These are phyloP conservation scores for Lineus longissimus DNA, from an alignment of 1,140 invertebrate species.

Conservation along the genomic window DNA sequence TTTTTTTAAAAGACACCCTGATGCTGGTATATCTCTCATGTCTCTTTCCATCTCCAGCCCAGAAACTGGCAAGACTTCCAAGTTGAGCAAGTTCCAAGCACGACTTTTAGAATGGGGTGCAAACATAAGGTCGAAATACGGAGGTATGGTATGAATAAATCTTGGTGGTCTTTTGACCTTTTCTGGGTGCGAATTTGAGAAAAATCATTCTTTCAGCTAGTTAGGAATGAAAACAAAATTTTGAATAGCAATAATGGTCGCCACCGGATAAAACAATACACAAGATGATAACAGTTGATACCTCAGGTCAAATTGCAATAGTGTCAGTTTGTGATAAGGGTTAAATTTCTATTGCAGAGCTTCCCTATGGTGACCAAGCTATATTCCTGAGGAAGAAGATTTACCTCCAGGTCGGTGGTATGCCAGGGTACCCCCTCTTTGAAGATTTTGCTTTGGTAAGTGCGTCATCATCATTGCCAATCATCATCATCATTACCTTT, in stretches of 20 bases:
- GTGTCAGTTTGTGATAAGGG: too few species aligned
- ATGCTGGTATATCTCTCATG: neutral
- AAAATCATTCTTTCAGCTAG: too few species aligned
- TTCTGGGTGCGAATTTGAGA: too few species aligned
- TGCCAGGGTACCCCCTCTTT: neutral
- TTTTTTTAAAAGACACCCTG: too few species aligned
- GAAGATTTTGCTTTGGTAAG: constrained; percentile 3
- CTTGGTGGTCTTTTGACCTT: too few species aligned
- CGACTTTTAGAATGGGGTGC: constrained; percentile 1
- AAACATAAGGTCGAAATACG: neutral
- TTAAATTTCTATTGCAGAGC: too few species aligned
- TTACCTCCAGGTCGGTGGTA: neutral
- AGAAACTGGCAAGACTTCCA: neutral
- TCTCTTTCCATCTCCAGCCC: neutral
- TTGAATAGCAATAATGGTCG: too few species aligned
- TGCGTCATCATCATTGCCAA: neutral
- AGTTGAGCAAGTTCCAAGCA: neutral
- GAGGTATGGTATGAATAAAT: too few species aligned
- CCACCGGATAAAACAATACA: too few species aligned
- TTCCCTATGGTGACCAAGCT: constrained; percentile 4
- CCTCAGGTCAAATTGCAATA: too few species aligned
- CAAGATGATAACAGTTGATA: too few species aligned
- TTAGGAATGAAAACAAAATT: too few species aligned
- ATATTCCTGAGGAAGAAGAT: neutral
- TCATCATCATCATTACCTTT: neutral